These are phyloP conservation scores for Lepidurus arcticus DNA, from an alignment of 1,140 invertebrate genomes.

Conservation along the genomic window DNA sequence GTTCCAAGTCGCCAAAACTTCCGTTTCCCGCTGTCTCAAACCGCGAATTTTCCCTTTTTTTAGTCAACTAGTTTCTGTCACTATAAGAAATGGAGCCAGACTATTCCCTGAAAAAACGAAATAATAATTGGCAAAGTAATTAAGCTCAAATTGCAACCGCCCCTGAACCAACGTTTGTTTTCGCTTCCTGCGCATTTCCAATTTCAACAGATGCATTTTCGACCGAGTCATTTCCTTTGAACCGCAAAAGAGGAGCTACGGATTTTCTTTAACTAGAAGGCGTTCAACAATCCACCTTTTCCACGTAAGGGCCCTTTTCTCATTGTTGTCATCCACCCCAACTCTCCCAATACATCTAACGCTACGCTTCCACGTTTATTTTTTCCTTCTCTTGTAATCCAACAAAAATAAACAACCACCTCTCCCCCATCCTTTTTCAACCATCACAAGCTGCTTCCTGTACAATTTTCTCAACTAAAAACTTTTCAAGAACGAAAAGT, in stretches of 20 bases:
- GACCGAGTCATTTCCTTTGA: slow-evolving; percentile 18
- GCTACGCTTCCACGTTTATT: background rate
- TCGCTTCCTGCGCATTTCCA: slow-evolving; percentile 20
- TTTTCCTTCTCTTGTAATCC: background rate
- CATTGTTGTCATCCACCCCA: too few species aligned
- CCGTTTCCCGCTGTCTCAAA: too few species aligned
- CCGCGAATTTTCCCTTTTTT: too few species aligned
- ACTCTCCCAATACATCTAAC: background rate
- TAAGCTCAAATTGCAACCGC: background rate
- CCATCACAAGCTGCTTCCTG: slow-evolving; percentile 10
- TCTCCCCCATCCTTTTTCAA: background rate
- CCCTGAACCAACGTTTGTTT: slow-evolving; percentile 19
- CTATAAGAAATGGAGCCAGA: too few species aligned
- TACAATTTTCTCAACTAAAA: background rate
- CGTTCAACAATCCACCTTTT: background rate
- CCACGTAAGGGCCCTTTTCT: background rate
- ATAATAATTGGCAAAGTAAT: too few species aligned
- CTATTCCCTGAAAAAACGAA: too few species aligned
- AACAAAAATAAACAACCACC: slow-evolving; percentile 11
- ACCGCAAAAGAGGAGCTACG: background rate
- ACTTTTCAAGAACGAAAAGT: background rate
- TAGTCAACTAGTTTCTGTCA: too few species aligned
- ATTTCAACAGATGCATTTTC: slow-evolving; percentile 6
- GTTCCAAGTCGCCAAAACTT: too few species aligned
- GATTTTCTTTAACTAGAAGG: slow-evolving; percentile 12